Percentiles rank a stretch among this genome's conserved stretches.
These are phyloP conservation scores for Heteromormyrus szaboi DNA, from an alignment of 2,797 vertebrate species.

Conservation along the genomic window DNA sequence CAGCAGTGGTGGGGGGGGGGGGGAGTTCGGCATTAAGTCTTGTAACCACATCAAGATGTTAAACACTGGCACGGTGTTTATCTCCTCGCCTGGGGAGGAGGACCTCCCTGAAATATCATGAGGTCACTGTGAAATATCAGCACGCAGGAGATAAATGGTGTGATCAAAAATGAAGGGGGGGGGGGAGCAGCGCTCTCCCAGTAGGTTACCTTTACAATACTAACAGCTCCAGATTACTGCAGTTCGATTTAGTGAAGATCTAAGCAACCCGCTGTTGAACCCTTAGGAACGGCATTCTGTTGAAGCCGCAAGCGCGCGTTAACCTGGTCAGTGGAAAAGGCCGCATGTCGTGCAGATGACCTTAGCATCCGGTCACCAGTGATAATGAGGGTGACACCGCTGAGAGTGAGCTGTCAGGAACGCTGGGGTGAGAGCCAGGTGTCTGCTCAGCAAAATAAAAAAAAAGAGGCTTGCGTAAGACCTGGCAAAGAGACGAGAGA, in stretches of 20 bases:
- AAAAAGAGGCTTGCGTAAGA: slow-evolving; percentile 38
- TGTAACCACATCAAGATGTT: slow-evolving; percentile 13
- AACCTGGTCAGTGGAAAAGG: background rate
- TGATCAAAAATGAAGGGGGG: background rate
- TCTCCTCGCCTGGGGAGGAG: background rate
- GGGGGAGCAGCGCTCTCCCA: background rate
- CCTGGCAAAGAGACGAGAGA: slow-evolving; percentile 41
- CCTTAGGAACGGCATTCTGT: background rate
- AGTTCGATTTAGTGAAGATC: background rate
- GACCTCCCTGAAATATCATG: background rate
- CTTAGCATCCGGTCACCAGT: background rate
- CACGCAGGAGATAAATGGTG: background rate
- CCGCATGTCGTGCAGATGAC: background rate
- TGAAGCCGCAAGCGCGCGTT: background rate
- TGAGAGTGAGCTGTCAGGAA: background rate
- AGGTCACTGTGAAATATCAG: background rate
- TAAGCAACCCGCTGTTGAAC: background rate
- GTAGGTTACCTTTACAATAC: background rate
- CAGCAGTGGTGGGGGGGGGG: background rate
- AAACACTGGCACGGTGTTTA: slow-evolving; percentile 1
- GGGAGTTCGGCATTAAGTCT: background rate
- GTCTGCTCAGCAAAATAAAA: slow-evolving; percentile 36
- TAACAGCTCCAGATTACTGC: background rate
- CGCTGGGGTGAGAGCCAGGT: slow-evolving; percentile 41
- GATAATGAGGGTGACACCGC: background rate